Conservation (phyloP, 2,888 invertebrate species). For the Drosophila subquinaria region DNA sequence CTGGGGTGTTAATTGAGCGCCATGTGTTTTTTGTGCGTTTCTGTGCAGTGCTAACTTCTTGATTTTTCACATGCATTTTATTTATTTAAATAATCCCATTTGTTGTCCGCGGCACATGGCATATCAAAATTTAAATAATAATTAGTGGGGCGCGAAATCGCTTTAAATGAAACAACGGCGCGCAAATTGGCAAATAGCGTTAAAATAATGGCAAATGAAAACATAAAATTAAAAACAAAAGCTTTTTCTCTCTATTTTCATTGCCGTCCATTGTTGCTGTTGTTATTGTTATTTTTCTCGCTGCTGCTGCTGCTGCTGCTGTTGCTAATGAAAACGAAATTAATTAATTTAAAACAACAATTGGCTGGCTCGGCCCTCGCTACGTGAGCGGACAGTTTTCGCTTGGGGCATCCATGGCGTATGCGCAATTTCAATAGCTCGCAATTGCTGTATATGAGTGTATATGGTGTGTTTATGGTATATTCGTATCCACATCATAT, state of each 20-base stretch:
- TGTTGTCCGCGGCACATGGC: constrained; percentile 44
- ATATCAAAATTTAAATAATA: constrained; percentile 78
- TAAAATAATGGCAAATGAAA: constrained; percentile 71
- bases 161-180: constrained; percentile 68
- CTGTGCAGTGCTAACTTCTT: constrained; percentile 59
- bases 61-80: constrained; percentile 67
- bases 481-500: constrained; percentile 6
- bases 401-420: constrained; percentile 41
- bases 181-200: constrained; percentile 68
- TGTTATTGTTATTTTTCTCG: constrained; percentile 10
- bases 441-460: constrained; percentile 13
- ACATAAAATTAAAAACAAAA: constrained; percentile 71
- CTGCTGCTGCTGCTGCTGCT: constrained; percentile 15
- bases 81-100: constrained; percentile 79
- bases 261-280: not conserved
- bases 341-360: constrained; percentile 78
- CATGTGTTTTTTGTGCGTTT: constrained; percentile 37
- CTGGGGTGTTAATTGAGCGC: constrained; percentile 56
- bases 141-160: constrained; percentile 75
- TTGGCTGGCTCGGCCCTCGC: constrained; percentile 44
- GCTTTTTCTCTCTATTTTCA: constrained; percentile 26
- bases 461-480: not conserved
- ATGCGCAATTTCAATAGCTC: constrained; percentile 64
- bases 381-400: constrained; percentile 36
- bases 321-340: constrained; percentile 73